Evolutionary conservation across 1,140 invertebrate species (phyloP).

Genomic region (Heterodera carotae): DNA sequence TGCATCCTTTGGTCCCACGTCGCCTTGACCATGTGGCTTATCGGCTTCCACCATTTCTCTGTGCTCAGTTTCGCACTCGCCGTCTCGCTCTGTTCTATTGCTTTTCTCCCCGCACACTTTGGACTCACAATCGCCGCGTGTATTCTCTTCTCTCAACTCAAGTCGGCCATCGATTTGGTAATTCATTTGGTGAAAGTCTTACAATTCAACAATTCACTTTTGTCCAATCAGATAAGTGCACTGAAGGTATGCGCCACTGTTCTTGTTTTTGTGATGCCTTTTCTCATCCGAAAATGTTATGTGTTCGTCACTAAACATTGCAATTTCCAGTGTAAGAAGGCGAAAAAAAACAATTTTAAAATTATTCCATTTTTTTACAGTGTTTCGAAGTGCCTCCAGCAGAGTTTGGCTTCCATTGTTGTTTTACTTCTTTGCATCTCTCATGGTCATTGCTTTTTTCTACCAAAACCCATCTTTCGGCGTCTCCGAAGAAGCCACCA

Average conservation of each 20-base stretch:
- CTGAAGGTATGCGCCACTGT: conserved; percentile 53
- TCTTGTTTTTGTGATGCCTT: conserved; percentile 53
- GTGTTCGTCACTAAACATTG: conserved; percentile 45
- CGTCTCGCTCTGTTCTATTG: conserved; percentile 48
- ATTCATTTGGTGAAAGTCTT: conserved; percentile 27
- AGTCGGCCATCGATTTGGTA: conserved; percentile 52
- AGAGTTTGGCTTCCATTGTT: conserved; percentile 49
- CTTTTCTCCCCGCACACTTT: conserved; percentile 49
- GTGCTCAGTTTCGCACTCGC: conserved; percentile 50
- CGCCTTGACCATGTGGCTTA: conserved; percentile 56
- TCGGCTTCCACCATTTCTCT: conserved; percentile 52
- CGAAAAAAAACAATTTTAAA: conserved; percentile 10
- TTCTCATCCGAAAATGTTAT: conserved; percentile 50
- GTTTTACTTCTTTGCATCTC: conserved; percentile 50
- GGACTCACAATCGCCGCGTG: conserved; percentile 45
- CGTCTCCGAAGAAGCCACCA: conserved; percentile 48
- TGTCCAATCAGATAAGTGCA: conserved; percentile 51
- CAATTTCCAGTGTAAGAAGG: conserved; percentile 50
- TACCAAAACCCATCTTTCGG: conserved; percentile 52
- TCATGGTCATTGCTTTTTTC: conserved; percentile 60
- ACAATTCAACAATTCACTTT: neutral
- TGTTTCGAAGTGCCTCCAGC: conserved; percentile 39
- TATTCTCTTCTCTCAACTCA: conserved; percentile 52
- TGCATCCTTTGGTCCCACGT: conserved; percentile 58
- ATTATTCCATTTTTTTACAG: conserved; percentile 26